Conservation (phyloP, 1,140 invertebrate species). For the Metaphire vulgaris region DNA sequence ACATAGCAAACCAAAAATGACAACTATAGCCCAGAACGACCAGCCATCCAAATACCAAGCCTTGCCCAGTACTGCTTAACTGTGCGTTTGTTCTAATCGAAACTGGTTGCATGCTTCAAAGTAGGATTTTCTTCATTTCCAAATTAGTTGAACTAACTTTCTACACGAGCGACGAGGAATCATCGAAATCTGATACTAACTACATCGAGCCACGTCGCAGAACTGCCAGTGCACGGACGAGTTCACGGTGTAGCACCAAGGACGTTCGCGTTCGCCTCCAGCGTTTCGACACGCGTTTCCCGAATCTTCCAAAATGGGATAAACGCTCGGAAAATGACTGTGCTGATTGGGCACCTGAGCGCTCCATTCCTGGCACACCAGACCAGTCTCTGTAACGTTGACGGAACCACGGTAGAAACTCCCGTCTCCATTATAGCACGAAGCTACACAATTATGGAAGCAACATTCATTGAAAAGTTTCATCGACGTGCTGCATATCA, state of each 20-base stretch:
- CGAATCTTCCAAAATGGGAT: conserved; percentile 78
- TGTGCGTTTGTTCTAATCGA: no score
- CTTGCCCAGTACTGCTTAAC: no score
- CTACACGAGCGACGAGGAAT: no score
- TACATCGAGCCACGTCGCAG: conserved; percentile 81
- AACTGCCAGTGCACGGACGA: conserved; percentile 76
- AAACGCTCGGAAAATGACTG: conserved; percentile 70
- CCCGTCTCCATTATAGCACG: conserved; percentile 75
- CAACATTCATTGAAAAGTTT: neutral
- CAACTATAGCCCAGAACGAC: no score
- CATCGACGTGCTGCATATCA: no score
- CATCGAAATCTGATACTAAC: conserved; percentile 57
- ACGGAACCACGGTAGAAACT: conserved; percentile 82
- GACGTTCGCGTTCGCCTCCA: conserved; percentile 79
- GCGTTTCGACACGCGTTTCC: conserved; percentile 94
- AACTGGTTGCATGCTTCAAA: no score
- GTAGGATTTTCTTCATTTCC: no score
- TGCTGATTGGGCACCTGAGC: conserved; percentile 76
- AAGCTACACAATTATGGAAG: conserved; percentile 54
- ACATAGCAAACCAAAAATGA: no score
- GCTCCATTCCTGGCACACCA: conserved; percentile 83
- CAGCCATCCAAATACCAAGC: no score
- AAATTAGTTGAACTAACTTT: no score
- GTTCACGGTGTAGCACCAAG: conserved; percentile 88
- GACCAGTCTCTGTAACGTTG: conserved; percentile 75